Evolutionary conservation across 2,797 vertebrate genomes (phyloP).

Genomic region (Toxotes lorentzi): DNA sequence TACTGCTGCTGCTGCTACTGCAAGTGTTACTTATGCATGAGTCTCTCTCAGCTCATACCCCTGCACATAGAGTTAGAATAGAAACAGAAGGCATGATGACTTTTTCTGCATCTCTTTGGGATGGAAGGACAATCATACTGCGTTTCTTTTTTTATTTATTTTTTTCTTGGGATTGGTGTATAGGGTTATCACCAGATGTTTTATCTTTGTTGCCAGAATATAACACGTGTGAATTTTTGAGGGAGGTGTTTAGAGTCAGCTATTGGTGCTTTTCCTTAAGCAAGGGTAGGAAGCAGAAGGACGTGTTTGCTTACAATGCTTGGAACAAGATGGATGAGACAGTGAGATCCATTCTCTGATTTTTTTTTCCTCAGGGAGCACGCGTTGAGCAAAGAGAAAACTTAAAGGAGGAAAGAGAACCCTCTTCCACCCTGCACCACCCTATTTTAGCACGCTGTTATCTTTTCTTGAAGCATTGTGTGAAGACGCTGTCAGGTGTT

Average conservation of each 20-base stretch:
- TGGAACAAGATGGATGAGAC: constrained; percentile 21
- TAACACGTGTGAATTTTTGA: constrained; percentile 18
- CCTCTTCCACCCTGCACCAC: constrained; percentile 7
- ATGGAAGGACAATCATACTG: constrained; percentile 75
- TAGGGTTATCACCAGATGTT: constrained; percentile 27
- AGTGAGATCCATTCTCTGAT: constrained; percentile 50
- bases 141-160: background rate
- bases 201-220: constrained; percentile 31
- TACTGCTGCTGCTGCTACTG: constrained; percentile 83
- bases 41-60: constrained; percentile 71
- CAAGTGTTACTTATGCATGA: constrained; percentile 89
- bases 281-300: background rate
- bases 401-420: constrained; percentile 15
- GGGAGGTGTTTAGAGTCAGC: background rate
- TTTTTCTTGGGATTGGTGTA: constrained; percentile 18
- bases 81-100: constrained; percentile 63
- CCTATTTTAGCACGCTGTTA: constrained; percentile 13
- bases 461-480: constrained; percentile 6
- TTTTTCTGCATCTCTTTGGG: constrained; percentile 49
- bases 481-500: constrained; percentile 4
- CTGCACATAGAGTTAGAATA: constrained; percentile 65
- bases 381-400: constrained; percentile 23
- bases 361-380: constrained; percentile 68
- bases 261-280: background rate
- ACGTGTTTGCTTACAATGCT: constrained; percentile 6